Conservation (phyloP, 1,140 invertebrate genomes). For the Aphelinus atriplicis region DNA sequence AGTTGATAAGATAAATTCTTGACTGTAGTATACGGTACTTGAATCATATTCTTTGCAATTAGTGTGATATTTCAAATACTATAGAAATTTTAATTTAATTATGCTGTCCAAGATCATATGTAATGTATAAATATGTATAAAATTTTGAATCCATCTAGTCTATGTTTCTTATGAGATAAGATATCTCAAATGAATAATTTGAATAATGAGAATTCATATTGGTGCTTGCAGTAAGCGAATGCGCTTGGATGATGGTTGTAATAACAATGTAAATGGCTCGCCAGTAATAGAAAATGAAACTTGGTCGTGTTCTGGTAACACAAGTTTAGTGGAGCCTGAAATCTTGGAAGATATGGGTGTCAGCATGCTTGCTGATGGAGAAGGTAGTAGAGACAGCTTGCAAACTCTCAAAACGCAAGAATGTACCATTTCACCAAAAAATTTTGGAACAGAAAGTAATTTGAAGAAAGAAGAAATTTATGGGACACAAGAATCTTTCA, state of each 20-base stretch:
- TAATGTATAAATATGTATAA: no score
- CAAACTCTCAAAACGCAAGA: conserved; percentile 53
- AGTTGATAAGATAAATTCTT: no score
- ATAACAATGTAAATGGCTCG: conserved; percentile 57
- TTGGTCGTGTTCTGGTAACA: conserved; percentile 58
- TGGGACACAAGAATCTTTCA: conserved; percentile 48
- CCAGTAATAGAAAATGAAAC: conserved; percentile 44
- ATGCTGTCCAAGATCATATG: no score
- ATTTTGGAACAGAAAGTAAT: conserved; percentile 30
- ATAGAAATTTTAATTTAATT: no score
- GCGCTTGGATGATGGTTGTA: conserved; percentile 56
- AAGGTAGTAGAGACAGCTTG: conserved; percentile 49
- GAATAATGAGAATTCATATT: conserved; percentile 10
- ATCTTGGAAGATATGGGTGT: conserved; percentile 65
- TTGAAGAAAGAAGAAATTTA: conserved; percentile 40
- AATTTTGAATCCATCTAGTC: no score
- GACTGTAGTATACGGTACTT: no score
- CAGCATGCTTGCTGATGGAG: conserved; percentile 62
- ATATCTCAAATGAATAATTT: no score
- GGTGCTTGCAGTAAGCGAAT: conserved; percentile 56
- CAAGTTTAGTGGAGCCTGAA: conserved; percentile 60
- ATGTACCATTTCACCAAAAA: conserved; percentile 47
- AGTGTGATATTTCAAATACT: no score
- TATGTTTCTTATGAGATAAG: no score
- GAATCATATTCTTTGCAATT: no score